Evolutionary conservation across 2,888 invertebrate species (phyloP), one percentile per base, ranked within the genome.

Genomic region (Apodemia hepburni): DNA sequence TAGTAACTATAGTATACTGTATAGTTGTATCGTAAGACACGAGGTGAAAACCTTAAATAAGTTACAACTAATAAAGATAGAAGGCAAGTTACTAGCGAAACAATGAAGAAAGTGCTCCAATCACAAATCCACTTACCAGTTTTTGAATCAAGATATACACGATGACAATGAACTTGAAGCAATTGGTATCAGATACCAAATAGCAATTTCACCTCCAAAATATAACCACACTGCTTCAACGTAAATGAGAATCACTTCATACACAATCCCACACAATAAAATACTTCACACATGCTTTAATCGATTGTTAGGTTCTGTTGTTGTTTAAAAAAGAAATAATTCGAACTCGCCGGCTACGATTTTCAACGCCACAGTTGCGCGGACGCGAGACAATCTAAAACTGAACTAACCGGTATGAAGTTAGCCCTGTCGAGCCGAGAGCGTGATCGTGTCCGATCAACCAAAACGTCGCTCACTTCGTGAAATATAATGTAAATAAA

Each of bases 391-490:
- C 78, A 76, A 76, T 78, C 81, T 83, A 81, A 84, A 87, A 90
- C 89, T 89, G 87, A 86, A 76, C 90, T 75, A 83, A 90, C 90
- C 82, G 82, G 88, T 87, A 71, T 82, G 87, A 87, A 87, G 86
- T 79, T 71, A 78, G 78, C 79, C 78, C 82, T 81, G 76, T 73
- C n/a, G n/a, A n/a, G n/a, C n/a, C 70, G 67, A 65, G 71, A 70
- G 70, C 72, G 71, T 74, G 73, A 72, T 71, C 73, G 67, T 70
- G 69, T 74, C 71, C 73, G 75, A 78, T 75, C 74, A 73, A 71
- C 70, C 73, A 65, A 65, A 70, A 70, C 69, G 75, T 65, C 61
- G 59, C 79, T 68, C 61, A 75, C 77, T 77, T 78, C 79, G 68
- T 68, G 59, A 58, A 60, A 64, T 65, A 62, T 57, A 38, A 63